These are phyloP conservation scores for Siderastrea radians DNA, from an alignment of 92 coral and sea anemone genomes.

Conservation along the genomic window DNA sequence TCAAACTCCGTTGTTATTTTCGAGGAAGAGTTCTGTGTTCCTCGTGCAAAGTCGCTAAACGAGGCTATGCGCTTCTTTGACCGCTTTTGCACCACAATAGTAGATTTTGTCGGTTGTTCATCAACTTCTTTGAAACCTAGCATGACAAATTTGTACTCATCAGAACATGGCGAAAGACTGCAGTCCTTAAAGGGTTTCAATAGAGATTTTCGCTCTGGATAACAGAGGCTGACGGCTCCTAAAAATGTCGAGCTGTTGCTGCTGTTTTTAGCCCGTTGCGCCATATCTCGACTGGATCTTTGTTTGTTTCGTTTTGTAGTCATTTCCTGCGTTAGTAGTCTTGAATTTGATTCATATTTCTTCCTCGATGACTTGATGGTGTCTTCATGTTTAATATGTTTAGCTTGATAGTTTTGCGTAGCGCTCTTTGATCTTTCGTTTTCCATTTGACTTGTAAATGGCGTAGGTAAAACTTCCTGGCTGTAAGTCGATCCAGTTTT, in stretches of 20 bases:
- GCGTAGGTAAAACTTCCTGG: not conserved
- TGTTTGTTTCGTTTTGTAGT: not conserved
- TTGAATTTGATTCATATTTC: not conserved
- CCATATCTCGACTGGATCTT: not conserved
- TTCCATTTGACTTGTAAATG: not conserved
- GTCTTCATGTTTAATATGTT: not conserved
- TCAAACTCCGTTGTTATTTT: not conserved
- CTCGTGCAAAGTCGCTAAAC: not conserved
- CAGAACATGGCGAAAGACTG: slow-evolving; percentile 53
- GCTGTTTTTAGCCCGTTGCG: not conserved
- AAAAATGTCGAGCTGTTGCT: not conserved
- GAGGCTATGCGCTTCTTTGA: slow-evolving; percentile 24
- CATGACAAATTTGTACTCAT: slow-evolving; percentile 45
- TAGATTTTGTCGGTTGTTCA: not conserved
- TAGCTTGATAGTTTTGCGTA: not conserved
- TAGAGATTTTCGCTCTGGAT: not conserved
- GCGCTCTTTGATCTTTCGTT: not conserved
- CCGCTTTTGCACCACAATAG: not conserved
- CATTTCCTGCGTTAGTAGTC: no score
- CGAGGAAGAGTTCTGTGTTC: not conserved
- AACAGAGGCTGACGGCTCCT: not conserved
- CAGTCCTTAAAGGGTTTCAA: slow-evolving; percentile 43
- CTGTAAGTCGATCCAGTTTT: not conserved
- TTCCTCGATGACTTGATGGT: not conserved
- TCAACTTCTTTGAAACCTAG: slow-evolving; percentile 29